Conservation (phyloP, 2,888 invertebrate genomes). For the Eupeodes luniger region DNA sequence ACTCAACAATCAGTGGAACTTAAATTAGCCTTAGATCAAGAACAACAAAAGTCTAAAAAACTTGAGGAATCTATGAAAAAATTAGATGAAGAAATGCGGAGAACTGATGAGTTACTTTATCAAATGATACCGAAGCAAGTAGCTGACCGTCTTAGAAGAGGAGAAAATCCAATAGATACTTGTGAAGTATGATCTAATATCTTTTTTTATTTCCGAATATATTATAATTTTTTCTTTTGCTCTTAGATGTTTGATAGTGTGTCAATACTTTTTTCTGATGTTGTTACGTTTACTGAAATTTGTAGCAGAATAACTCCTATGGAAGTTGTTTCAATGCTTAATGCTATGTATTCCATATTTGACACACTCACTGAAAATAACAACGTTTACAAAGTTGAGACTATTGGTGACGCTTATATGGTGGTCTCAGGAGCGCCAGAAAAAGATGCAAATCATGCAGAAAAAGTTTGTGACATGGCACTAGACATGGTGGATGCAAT, state of each 20-base stretch:
- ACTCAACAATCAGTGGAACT: slow-evolving; percentile 99
- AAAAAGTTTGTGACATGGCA: slow-evolving; percentile 97
- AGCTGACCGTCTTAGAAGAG: slow-evolving; percentile 95
- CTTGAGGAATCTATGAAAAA: slow-evolving; percentile 98
- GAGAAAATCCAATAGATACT: slow-evolving; percentile 98
- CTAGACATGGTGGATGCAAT: slow-evolving; percentile 98
- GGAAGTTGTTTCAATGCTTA: slow-evolving; percentile 98
- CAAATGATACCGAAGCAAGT: slow-evolving; percentile 99
- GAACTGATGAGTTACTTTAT: slow-evolving; percentile 97
- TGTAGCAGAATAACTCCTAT: slow-evolving; percentile 98
- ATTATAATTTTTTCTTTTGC: not conserved
- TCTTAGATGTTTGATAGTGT: slow-evolving; percentile 97
- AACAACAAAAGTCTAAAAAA: slow-evolving; percentile 98
- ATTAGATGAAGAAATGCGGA: slow-evolving; percentile 96
- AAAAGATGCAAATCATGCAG: slow-evolving; percentile 94
- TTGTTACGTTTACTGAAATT: slow-evolving; percentile 98
- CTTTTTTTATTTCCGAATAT: not conserved
- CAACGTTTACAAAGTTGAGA: slow-evolving; percentile 98
- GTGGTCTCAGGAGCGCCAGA: slow-evolving; percentile 98
- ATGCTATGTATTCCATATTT: slow-evolving; percentile 98
- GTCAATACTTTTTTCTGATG: slow-evolving; percentile 98
- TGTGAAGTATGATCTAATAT: slow-evolving; percentile 90
- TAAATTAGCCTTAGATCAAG: slow-evolving; percentile 97
- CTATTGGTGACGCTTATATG: slow-evolving; percentile 99
- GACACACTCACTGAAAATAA: slow-evolving; percentile 97